Evolutionary conservation across 2,797 vertebrate genomes (phyloP).

Genomic region (Danio albolineatus): DNA sequence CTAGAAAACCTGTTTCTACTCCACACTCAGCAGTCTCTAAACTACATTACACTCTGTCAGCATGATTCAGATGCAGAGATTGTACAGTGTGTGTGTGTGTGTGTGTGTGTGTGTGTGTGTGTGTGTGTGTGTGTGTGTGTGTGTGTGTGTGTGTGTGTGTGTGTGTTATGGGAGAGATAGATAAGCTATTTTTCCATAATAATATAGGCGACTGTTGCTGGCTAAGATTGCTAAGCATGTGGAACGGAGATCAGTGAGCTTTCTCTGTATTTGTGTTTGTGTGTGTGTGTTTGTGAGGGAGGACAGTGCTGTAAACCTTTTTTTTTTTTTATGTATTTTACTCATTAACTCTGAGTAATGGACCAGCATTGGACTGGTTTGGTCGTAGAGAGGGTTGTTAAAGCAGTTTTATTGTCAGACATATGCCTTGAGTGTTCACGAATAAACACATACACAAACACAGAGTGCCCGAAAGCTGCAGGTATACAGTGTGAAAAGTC

Average conservation of each 20-base stretch:
- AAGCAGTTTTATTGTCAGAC: constrained; percentile 17
- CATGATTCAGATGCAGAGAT: constrained; percentile 45
- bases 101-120: background rate
- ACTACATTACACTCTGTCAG: constrained; percentile 52
- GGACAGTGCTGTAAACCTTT: background rate
- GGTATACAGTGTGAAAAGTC: background rate
- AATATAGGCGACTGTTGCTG: constrained; percentile 3
- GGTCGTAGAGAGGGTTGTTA: background rate
- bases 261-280: constrained; percentile 1
- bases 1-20: constrained; percentile 24
- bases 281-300: background rate
- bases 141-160: background rate
- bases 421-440: background rate
- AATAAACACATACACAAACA: background rate
- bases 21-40: constrained; percentile 33
- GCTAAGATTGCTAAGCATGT: constrained; percentile 28
- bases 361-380: background rate
- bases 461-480: background rate
- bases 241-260: constrained; percentile 21
- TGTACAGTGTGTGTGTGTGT: background rate
- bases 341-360: background rate
- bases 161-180: constrained; percentile 6
- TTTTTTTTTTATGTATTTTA: background rate
- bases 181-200: constrained; percentile 40
- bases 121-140: background rate